Conservation (phyloP, 2,113 vertebrate species). For the Cairina moschata region DNA sequence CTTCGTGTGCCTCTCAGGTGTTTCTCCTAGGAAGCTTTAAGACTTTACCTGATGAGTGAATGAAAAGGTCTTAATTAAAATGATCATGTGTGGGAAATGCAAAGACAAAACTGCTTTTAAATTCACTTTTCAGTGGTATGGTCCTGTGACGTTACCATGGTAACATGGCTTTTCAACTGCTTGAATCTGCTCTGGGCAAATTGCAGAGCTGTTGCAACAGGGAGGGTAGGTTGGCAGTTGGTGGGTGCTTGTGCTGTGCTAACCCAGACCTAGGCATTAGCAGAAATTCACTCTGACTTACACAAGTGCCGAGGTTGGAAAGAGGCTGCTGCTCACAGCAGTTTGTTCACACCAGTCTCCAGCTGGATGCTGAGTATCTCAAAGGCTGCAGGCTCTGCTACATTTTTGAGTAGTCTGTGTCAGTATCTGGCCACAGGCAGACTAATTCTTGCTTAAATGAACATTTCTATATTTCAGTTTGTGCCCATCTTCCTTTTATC, state of each 20-base stretch:
- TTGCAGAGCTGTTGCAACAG: neutral
- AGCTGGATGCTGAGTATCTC: neutral
- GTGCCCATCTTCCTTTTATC: neutral
- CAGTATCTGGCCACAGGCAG: neutral
- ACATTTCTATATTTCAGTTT: neutral
- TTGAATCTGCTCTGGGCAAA: neutral
- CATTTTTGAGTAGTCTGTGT: neutral
- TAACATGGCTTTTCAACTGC: neutral
- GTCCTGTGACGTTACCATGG: neutral
- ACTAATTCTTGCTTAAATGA: neutral
- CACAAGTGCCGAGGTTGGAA: neutral
- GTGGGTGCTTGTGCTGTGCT: neutral
- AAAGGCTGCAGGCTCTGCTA: neutral
- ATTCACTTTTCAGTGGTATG: neutral
- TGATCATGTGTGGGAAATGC: neutral
- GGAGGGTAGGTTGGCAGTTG: neutral
- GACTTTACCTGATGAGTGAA: neutral
- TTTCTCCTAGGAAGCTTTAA: neutral
- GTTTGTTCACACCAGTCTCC: neutral
- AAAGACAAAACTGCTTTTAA: neutral
- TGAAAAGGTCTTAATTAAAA: neutral
- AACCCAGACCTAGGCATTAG: neutral
- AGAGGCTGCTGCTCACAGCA: neutral
- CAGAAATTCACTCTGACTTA: neutral
- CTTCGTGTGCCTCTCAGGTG: neutral